Conservation (phyloP, 2,113 vertebrate species). For the Colistium nudipinnis region DNA sequence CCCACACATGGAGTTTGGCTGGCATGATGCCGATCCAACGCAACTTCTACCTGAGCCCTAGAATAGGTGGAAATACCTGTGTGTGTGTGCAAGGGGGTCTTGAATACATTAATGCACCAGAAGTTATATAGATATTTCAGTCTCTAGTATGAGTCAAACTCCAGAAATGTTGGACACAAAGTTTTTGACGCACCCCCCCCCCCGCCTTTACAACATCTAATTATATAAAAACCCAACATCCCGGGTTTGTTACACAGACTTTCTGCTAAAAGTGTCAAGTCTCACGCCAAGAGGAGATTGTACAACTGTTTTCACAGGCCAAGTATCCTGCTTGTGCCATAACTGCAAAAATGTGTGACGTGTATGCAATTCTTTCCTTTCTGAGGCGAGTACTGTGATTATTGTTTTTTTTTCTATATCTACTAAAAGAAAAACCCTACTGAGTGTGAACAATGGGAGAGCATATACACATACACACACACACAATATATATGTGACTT, state of each 20-base stretch:
- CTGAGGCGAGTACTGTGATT: not conserved
- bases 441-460: not conserved
- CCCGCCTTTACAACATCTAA: not conserved
- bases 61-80: not conserved
- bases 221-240: conserved; percentile 4
- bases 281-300: not conserved
- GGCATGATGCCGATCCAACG: too few relatives aligned
- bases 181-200: not conserved
- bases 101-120: not conserved
- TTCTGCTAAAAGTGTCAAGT: not conserved
- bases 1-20: too few relatives aligned
- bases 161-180: not conserved
- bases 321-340: not conserved
- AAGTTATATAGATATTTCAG: not conserved
- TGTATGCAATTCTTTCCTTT: not conserved
- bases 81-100: not conserved
- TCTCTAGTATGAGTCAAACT: not conserved
- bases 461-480: too few relatives aligned
- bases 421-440: not conserved
- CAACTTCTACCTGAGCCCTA: too few relatives aligned
- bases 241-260: not conserved
- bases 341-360: not conserved
- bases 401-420: not conserved
- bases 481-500: too few relatives aligned
- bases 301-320: not conserved